A percentile compares a stretch with the other conserved stretches of the same genome.
Evolutionary conservation across 2,113 vertebrate species (phyloP).

Genomic region (Alethe castanea): DNA sequence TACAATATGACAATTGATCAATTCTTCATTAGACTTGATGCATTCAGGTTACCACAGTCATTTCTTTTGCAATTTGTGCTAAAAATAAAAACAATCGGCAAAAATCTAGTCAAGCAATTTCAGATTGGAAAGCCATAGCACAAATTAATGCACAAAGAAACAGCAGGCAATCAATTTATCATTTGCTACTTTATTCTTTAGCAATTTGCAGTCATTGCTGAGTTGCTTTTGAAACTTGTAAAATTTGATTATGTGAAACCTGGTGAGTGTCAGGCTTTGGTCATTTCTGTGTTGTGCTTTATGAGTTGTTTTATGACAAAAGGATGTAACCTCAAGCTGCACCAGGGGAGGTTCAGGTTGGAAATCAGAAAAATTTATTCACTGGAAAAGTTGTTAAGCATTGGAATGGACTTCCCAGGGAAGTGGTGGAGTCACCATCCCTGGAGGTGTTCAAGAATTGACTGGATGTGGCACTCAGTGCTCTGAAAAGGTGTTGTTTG

Average conservation of each 20-base stretch:
- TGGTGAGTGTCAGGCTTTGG: slow-evolving; percentile 4
- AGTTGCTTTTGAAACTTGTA: slow-evolving; percentile 20
- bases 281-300: not conserved
- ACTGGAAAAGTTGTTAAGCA: not conserved
- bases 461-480: not conserved
- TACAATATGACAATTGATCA: slow-evolving; percentile 10
- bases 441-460: not conserved
- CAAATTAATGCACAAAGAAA: slow-evolving; percentile 52
- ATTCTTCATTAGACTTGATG: slow-evolving; percentile 38
- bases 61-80: slow-evolving; percentile 54
- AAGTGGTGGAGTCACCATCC: not conserved
- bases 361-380: not conserved
- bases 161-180: slow-evolving; percentile 31
- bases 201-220: slow-evolving; percentile 7
- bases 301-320: not conserved
- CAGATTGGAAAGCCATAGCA: slow-evolving; percentile 45
- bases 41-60: slow-evolving; percentile 3
- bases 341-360: not conserved
- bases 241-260: slow-evolving; percentile 15
- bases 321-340: not conserved
- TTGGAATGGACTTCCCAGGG: not conserved
- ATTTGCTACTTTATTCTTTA: slow-evolving; percentile 38
- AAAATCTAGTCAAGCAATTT: slow-evolving; percentile 31
- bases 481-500: not conserved
- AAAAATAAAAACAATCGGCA: not conserved